phyloP scores from a whole-genome alignment of 2,888 invertebrate genomes.

The Drosophila borealis region DNA sequence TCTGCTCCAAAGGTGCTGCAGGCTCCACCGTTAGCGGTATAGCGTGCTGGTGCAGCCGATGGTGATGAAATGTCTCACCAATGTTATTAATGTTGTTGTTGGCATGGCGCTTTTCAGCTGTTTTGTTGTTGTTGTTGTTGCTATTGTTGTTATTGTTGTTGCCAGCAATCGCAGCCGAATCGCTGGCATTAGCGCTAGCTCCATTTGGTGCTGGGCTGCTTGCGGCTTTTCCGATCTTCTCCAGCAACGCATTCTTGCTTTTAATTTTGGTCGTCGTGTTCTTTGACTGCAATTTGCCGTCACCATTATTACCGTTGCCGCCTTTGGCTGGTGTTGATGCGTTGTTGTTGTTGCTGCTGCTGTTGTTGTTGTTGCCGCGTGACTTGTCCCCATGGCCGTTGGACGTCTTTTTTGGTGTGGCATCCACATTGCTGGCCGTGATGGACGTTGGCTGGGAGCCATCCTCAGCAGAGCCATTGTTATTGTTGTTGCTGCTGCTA shows the following conservation, averaged over 20 bases:
- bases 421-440: slow-evolving; percentile 29
- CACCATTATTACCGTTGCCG: slow-evolving; percentile 45
- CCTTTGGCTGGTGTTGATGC: slow-evolving; percentile 32
- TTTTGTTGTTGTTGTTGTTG: slow-evolving; percentile 34
- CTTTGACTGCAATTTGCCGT: slow-evolving; percentile 80
- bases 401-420: slow-evolving; percentile 55
- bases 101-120: slow-evolving; percentile 52
- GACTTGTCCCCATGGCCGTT: slow-evolving; percentile 44
- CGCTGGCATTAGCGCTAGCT: slow-evolving; percentile 19
- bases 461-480: slow-evolving; percentile 32
- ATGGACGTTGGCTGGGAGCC: slow-evolving; percentile 31
- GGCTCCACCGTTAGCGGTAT: slow-evolving; percentile 82
- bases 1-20: slow-evolving; percentile 81
- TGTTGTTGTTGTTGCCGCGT: slow-evolving; percentile 52
- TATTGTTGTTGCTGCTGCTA: slow-evolving; percentile 27
- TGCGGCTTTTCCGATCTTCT: slow-evolving; percentile 74
- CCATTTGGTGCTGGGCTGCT: slow-evolving; percentile 46
- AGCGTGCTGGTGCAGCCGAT: slow-evolving; percentile 79
- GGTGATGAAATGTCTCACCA: slow-evolving; percentile 52
- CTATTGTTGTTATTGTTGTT: slow-evolving; percentile 20
- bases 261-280: slow-evolving; percentile 83
- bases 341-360: slow-evolving; percentile 40
- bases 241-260: slow-evolving; percentile 81
- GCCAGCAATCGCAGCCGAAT: slow-evolving; percentile 13
- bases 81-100: slow-evolving; percentile 48